A percentile compares a stretch with the other conserved stretches of the same genome.
phyloP scores from a whole-genome alignment of 2,888 invertebrate genomes.

The Sussaba pulchella region DNA sequence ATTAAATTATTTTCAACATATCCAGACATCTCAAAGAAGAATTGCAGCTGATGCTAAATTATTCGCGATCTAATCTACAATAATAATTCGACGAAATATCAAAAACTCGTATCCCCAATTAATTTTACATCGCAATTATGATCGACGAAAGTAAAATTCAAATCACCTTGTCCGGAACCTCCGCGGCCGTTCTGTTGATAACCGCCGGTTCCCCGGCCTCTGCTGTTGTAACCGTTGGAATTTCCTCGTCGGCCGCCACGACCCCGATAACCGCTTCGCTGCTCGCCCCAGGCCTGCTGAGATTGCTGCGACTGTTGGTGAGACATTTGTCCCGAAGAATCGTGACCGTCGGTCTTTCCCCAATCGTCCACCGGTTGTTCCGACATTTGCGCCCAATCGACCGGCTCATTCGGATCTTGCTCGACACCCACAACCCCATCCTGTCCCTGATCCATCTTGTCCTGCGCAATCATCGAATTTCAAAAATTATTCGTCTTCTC shows the following conservation, averaged over 20 bases:
- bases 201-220: conserved; percentile 85
- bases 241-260: conserved; percentile 85
- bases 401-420: conserved; percentile 72
- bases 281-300: conserved; percentile 81
- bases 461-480: conserved; percentile 68
- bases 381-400: conserved; percentile 80
- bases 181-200: conserved; percentile 83
- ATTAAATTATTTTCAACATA: no score
- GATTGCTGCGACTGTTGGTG: conserved; percentile 76
- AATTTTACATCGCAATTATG: no score
- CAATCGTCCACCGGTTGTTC: conserved; percentile 78
- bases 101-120: no score
- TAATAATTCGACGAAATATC: no score
- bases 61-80: no score
- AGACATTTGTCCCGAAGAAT: conserved; percentile 78
- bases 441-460: conserved; percentile 75
- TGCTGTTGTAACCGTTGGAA: conserved; percentile 85
- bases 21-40: no score
- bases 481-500: not conserved
- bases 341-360: conserved; percentile 83
- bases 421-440: conserved; percentile 73
- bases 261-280: conserved; percentile 82
- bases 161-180: conserved; percentile 78
- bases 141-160: not conserved
- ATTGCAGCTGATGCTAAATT: no score